These are phyloP conservation scores for Cybosia mesomella DNA, from an alignment of 2,888 invertebrate species.

Conservation along the genomic window DNA sequence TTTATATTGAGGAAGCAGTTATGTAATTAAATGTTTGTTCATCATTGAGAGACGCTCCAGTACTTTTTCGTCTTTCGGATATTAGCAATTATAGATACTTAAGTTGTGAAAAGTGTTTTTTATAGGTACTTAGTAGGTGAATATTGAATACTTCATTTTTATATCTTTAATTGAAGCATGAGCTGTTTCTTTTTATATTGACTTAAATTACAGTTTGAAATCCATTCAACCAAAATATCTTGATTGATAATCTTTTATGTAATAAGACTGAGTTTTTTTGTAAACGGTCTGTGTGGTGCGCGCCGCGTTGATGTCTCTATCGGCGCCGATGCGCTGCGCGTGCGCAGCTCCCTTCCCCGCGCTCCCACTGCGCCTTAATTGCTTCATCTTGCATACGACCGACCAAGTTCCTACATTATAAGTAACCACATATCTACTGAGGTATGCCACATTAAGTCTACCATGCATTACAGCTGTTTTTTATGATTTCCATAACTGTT, in stretches of 20 bases:
- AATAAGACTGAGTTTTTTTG: slow-evolving; percentile 40
- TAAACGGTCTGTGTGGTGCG: slow-evolving; percentile 56
- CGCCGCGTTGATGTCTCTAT: slow-evolving; percentile 83
- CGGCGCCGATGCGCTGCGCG: slow-evolving; percentile 78
- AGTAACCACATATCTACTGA: slow-evolving; percentile 57
- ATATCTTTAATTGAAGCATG: not conserved
- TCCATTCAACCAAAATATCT: slow-evolving; percentile 17
- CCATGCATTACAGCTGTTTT: slow-evolving; percentile 67
- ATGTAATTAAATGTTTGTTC: slow-evolving; percentile 59
- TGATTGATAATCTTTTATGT: slow-evolving; percentile 17
- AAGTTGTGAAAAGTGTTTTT: slow-evolving; percentile 1
- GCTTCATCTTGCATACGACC: slow-evolving; percentile 84
- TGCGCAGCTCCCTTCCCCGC: slow-evolving; percentile 69
- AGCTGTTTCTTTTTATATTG: not conserved
- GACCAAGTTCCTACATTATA: slow-evolving; percentile 76
- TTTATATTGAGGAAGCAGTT: slow-evolving; percentile 65
- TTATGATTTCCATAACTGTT: slow-evolving; percentile 49
- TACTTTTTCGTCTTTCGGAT: slow-evolving; percentile 22
- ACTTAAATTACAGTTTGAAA: not conserved
- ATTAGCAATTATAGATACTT: slow-evolving; percentile 18
- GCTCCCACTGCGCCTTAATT: slow-evolving; percentile 82
- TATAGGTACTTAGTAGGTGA: not conserved
- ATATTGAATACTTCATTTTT: not conserved
- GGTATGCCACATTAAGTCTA: slow-evolving; percentile 70
- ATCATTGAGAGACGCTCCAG: slow-evolving; percentile 39